Conservation (phyloP, 2,888 invertebrate species). For the Caenorhabditis sp. region DNA sequence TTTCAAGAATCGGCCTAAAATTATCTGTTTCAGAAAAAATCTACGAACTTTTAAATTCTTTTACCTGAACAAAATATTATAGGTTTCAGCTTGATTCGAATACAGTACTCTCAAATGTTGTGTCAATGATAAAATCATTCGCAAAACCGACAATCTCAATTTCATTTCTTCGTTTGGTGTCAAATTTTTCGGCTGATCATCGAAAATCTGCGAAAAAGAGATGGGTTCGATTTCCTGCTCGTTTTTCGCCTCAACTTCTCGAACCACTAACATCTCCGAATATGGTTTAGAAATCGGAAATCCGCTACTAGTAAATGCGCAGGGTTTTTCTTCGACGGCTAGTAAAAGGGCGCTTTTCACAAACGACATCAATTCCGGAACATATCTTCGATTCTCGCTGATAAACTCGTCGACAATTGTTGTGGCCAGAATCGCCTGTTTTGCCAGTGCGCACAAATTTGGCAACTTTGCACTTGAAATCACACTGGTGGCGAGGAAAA, state of each 20-base stretch:
- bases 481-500: slow-evolving; percentile 82
- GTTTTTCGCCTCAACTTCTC: slow-evolving; percentile 5
- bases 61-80: slow-evolving; percentile 49
- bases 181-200: not conserved
- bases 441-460: slow-evolving; percentile 24
- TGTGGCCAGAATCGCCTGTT: slow-evolving; percentile 40
- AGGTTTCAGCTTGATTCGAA: slow-evolving; percentile 38
- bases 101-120: slow-evolving; percentile 45
- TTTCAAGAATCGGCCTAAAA: slow-evolving; percentile 39
- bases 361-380: slow-evolving; percentile 84
- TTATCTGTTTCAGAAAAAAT: not conserved
- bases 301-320: slow-evolving; percentile 38
- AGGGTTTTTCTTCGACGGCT: slow-evolving; percentile 71
- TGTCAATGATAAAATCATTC: slow-evolving; percentile 30
- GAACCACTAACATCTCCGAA: slow-evolving; percentile 46
- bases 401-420: slow-evolving; percentile 49
- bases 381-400: slow-evolving; percentile 75
- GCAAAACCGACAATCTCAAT: slow-evolving; percentile 18
- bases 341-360: slow-evolving; percentile 81
- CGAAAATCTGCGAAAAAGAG: slow-evolving; percentile 14
- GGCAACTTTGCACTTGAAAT: slow-evolving; percentile 42
- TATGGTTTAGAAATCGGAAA: slow-evolving; percentile 58
- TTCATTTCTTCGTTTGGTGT: not conserved
- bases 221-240: slow-evolving; percentile 11
- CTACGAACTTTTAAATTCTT: not conserved